A percentile compares a stretch with the other conserved stretches of the same genome.
Conservation (phyloP, 2,888 invertebrate genomes). For the Pristionchus fissidentatus region DNA sequence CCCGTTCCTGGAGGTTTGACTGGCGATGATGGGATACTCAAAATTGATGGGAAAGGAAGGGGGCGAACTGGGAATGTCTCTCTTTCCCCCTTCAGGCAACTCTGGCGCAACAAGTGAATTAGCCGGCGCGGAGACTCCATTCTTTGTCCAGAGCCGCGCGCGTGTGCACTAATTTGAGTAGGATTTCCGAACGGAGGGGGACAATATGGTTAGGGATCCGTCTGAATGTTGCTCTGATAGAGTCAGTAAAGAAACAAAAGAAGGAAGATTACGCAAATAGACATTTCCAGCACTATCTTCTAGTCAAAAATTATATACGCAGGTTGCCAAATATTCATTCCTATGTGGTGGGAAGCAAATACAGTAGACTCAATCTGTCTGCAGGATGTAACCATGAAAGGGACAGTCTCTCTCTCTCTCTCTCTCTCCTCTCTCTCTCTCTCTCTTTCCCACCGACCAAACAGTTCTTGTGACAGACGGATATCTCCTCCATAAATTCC, state of each 20-base stretch:
- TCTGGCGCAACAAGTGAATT: conserved; percentile 6
- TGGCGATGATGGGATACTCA: too few relatives aligned
- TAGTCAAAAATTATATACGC: too few relatives aligned
- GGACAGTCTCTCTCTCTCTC: too few relatives aligned
- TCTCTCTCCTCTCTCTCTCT: not conserved
- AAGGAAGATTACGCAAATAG: too few relatives aligned
- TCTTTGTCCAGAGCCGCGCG: conserved; percentile 10
- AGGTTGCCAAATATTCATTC: too few relatives aligned
- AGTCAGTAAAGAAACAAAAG: too few relatives aligned
- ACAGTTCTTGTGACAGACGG: not conserved
- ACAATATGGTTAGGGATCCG: not conserved
- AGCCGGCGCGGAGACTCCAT: not conserved
- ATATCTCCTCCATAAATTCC: too few relatives aligned
- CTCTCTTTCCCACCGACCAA: not conserved
- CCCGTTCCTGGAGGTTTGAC: too few relatives aligned
- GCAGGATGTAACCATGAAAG: too few relatives aligned
- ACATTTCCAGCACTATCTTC: too few relatives aligned
- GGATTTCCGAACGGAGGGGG: not conserved
- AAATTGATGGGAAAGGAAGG: not conserved
- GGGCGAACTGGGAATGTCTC: not conserved
- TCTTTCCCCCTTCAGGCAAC: not conserved
- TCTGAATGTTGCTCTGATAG: not conserved
- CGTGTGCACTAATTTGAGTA: not conserved
- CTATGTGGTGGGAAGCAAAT: too few relatives aligned
- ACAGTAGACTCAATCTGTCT: too few relatives aligned